A percentile compares a stretch with the other conserved stretches of the same genome.
Conservation (phyloP, 2,113 vertebrate species). For the Scatophagus argus region DNA sequence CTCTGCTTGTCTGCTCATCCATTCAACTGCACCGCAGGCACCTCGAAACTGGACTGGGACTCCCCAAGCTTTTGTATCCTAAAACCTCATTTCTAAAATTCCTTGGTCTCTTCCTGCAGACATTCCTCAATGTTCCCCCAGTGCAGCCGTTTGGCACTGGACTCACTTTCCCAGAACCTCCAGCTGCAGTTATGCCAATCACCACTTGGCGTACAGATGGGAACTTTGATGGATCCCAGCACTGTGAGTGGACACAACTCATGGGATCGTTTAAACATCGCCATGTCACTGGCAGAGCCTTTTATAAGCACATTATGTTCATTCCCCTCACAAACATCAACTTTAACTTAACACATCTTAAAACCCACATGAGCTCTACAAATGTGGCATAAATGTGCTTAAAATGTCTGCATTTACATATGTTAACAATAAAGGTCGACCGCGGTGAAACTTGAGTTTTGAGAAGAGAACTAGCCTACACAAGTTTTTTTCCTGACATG, state of each 20-base stretch:
- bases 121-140: conserved; percentile 77
- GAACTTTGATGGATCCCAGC: conserved; percentile 8
- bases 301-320: conserved; percentile 8
- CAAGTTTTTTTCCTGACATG: conserved; percentile 39
- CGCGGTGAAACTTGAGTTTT: neutral
- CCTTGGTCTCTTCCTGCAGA: conserved; percentile 72
- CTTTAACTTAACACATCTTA: neutral
- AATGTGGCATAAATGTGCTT: neutral
- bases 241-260: neutral
- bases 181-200: conserved; percentile 61
- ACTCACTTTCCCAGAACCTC: conserved; percentile 78
- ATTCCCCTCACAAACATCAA: neutral
- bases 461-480: conserved; percentile 33
- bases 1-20: conserved; percentile 41
- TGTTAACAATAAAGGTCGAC: neutral
- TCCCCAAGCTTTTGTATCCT: conserved; percentile 50
- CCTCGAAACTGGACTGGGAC: conserved; percentile 44
- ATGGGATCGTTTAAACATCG: neutral
- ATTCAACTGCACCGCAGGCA: conserved; percentile 61
- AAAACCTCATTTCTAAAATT: conserved; percentile 66
- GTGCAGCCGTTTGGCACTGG: conserved; percentile 73
- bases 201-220: neutral
- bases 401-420: neutral
- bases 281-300: neutral
- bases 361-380: neutral